phyloP scores from a whole-genome alignment of 2,113 vertebrate genomes.

The Coreoperca whiteheadi region DNA sequence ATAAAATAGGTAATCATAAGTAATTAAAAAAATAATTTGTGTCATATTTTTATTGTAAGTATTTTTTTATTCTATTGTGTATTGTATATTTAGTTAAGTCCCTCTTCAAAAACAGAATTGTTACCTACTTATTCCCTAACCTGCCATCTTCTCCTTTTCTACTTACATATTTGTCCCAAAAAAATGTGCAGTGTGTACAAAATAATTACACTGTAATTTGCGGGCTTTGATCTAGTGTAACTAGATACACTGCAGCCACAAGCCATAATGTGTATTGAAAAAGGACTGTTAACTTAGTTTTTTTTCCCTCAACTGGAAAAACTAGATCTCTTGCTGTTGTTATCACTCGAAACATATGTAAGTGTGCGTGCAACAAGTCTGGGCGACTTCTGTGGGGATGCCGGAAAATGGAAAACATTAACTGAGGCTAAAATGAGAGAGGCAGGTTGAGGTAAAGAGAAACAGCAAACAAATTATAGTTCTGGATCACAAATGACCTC shows the following conservation, averaged over 20 bases:
- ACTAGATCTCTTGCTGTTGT: slow-evolving; percentile 10
- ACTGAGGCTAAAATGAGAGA: slow-evolving; percentile 13
- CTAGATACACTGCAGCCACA: slow-evolving; percentile 5
- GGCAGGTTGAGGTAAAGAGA: not conserved
- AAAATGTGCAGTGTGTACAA: not conserved
- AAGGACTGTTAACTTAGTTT: not conserved
- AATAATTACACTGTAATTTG: slow-evolving; percentile 46
- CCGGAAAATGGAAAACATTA: slow-evolving; percentile 7
- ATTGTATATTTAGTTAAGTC: not conserved
- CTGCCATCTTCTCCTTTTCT: not conserved
- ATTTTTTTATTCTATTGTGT: not conserved
- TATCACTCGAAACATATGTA: not conserved
- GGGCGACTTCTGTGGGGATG: not conserved
- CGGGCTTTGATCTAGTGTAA: slow-evolving; percentile 21
- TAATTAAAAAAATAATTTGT: not conserved
- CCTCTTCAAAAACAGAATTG: not conserved
- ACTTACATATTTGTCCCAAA: slow-evolving; percentile 13
- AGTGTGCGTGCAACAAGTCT: slow-evolving; percentile 26
- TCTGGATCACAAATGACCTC: slow-evolving; percentile 20
- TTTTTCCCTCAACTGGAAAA: slow-evolving; percentile 21
- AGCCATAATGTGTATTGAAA: slow-evolving; percentile 3
- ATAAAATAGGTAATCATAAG: not conserved
- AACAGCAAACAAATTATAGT: slow-evolving; percentile 30
- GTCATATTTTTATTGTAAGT: not conserved
- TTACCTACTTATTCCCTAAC: not conserved